These are phyloP conservation scores for Jordanella pulchra DNA, from an alignment of 2,797 vertebrate species.

Conservation along the genomic window DNA sequence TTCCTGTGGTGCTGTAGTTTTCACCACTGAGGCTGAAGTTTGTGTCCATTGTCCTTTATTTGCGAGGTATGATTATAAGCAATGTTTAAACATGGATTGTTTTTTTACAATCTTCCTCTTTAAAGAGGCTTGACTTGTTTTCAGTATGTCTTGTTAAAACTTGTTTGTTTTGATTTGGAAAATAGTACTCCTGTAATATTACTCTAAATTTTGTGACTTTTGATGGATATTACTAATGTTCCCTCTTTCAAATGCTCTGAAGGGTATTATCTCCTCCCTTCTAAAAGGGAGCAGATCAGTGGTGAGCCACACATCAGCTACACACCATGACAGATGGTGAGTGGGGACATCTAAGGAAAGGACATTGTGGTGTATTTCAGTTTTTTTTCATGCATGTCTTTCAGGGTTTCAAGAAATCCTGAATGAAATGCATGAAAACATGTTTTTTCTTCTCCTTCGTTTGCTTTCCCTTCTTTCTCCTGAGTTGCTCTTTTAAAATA, in stretches of 20 bases:
- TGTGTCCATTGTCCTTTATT: background rate
- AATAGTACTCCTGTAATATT: background rate
- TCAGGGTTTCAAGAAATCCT: no score
- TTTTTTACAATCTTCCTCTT: background rate
- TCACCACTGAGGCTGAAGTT: background rate
- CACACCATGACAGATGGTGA: constrained; percentile 41
- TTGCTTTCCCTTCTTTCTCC: background rate
- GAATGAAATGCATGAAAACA: background rate
- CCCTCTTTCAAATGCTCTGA: constrained; percentile 5
- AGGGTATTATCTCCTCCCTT: constrained; percentile 15
- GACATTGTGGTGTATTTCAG: constrained; percentile 16
- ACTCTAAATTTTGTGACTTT: constrained; percentile 6
- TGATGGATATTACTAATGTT: constrained; percentile 9
- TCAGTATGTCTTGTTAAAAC: background rate
- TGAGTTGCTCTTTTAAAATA: constrained; percentile 1
- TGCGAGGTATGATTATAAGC: background rate
- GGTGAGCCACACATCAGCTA: constrained; percentile 11
- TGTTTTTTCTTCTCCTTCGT: background rate
- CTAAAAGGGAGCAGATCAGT: constrained; percentile 4
- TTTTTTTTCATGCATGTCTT: no score
- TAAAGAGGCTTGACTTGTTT: background rate
- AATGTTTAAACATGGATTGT: background rate
- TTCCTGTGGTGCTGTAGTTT: constrained; percentile 20
- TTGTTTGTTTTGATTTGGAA: background rate
- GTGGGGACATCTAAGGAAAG: constrained; percentile 66